Base-by-base conservation (phyloP, 1,140 invertebrate genomes). In the Episyrphus balteatus region DNA sequence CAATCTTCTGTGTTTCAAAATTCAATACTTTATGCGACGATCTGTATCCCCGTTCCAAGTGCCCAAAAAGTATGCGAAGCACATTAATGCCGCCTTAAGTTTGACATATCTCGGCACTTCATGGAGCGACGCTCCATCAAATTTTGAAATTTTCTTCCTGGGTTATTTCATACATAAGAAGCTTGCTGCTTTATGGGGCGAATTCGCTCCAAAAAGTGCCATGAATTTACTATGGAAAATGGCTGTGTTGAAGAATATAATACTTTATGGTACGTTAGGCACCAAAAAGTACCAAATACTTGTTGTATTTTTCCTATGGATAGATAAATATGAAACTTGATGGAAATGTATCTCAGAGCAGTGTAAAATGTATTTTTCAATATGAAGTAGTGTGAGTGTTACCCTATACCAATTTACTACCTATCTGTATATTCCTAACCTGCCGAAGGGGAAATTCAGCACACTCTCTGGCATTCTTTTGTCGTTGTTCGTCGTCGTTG, bases 31-130 rank as follows among this genome's bases (percentile, higher is more conserved):
- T 48, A 48, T 51, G 48, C 11, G 38, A 26, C 51, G 45, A 37
- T 43, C 43, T 49, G 48, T 55, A 55, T 55, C 50, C 53, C 50
- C 47, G 50, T 50, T 54, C 50, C 42, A 47, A 46, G 34, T 43
- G 39, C 11, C 48, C 46, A 53, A 26, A 36, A 55, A 55, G 54
- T 47, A 45, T 32, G 0, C 2, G 14, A 46, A 39, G 51, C 26
- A 41, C 39, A 45, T 39, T 42, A 55, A 61, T 58, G 53, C 40
- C 39, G 51, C 47, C 42, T 40, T 46, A 51, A 56, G 53, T 66
- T 66, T 66, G 63, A 66, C 63, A 66, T 66, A 53, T 66, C 61
- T 51, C 55, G 34, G 58, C 47, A 62, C 62, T 66, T 66, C 54
- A 48, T 66, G 63, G 63, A 10, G 63, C 63, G 54, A 18, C 52